Conservation (phyloP, 2,113 vertebrate genomes). For the Epinephelus cyanopodus region DNA sequence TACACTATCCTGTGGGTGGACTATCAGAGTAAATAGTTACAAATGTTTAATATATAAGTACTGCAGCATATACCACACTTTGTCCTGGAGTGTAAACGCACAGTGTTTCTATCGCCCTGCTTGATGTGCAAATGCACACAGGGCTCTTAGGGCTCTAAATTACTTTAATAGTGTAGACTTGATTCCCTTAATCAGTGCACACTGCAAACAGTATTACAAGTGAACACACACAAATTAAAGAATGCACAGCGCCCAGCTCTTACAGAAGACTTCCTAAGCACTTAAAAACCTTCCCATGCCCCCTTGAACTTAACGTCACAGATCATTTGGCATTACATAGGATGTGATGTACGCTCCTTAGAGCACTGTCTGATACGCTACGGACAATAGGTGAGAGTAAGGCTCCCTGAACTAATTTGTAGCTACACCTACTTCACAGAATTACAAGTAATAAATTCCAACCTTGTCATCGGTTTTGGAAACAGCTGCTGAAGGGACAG, state of each 20-base stretch:
- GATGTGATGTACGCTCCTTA: background rate
- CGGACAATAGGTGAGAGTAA: background rate
- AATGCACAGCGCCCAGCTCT: background rate
- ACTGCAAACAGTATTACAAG: constrained; percentile 16
- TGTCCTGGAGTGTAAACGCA: background rate
- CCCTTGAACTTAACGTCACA: background rate
- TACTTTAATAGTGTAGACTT: constrained; percentile 1
- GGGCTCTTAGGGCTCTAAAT: background rate
- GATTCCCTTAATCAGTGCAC: background rate
- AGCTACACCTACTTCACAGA: background rate
- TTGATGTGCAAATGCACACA: background rate
- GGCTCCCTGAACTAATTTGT: background rate
- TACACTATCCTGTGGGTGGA: too few relatives aligned
- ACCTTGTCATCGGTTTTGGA: constrained; percentile 23
- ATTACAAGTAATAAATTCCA: background rate
- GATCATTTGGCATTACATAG: constrained; percentile 1
- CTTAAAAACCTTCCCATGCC: constrained; percentile 18
- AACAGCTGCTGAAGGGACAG: constrained; percentile 24
- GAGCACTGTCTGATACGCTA: background rate
- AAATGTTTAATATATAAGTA: background rate
- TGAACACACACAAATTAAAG: constrained; percentile 12
- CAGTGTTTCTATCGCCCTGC: background rate
- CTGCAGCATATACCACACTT: background rate
- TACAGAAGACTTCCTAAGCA: constrained; percentile 18
- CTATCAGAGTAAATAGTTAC: too few relatives aligned